Evolutionary conservation across 1,140 invertebrate species (phyloP).

Genomic region (Aradophagus sp.): DNA sequence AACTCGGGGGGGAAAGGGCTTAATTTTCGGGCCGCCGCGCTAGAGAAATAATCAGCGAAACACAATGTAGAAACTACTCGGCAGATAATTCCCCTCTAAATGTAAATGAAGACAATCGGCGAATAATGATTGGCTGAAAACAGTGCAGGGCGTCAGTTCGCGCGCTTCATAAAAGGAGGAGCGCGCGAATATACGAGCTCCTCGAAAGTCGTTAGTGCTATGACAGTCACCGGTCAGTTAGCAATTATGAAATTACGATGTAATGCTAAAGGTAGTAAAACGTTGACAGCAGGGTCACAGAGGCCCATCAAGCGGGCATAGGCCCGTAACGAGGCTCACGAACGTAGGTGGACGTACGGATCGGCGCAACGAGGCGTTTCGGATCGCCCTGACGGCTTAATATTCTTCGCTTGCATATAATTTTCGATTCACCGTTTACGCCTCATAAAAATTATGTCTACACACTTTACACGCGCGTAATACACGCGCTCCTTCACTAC

Average conservation of each 20-base stretch:
- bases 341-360: slow-evolving; percentile 71
- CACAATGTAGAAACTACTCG: slow-evolving; percentile 9
- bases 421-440: slow-evolving; percentile 57
- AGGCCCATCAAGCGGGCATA: slow-evolving; percentile 47
- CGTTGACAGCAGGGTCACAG: slow-evolving; percentile 66
- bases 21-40: slow-evolving; percentile 17
- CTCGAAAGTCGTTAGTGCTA: slow-evolving; percentile 61
- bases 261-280: slow-evolving; percentile 69
- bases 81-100: slow-evolving; percentile 33
- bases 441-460: slow-evolving; percentile 57
- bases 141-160: slow-evolving; percentile 18
- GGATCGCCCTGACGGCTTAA: slow-evolving; percentile 67
- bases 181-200: slow-evolving; percentile 27
- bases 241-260: slow-evolving; percentile 69
- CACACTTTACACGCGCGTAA: slow-evolving; percentile 42
- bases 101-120: slow-evolving; percentile 48
- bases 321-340: slow-evolving; percentile 66
- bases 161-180: slow-evolving; percentile 2
- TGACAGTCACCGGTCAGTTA: slow-evolving; percentile 61
- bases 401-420: slow-evolving; percentile 64
- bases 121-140: slow-evolving; percentile 46
- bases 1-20: too few species aligned
- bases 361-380: slow-evolving; percentile 59
- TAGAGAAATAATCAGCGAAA: slow-evolving; percentile 24
- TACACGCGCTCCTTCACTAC: slow-evolving; percentile 30